Conservation (phyloP, 2,113 vertebrate species). For the Sturnus vulgaris region DNA sequence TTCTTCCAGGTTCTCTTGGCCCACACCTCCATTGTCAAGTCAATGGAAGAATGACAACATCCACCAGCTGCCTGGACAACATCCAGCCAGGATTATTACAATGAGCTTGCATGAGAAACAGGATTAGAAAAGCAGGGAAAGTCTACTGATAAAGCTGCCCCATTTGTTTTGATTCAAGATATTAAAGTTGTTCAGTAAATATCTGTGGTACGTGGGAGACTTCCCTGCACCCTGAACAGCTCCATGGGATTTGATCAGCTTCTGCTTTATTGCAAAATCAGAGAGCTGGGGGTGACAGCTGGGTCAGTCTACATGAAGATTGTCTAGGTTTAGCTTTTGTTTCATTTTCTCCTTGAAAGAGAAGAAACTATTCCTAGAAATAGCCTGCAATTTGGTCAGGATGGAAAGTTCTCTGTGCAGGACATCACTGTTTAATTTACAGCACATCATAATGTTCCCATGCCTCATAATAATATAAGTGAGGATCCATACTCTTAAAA, state of each 20-base stretch:
- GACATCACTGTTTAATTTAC: not conserved
- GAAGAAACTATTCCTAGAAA: not conserved
- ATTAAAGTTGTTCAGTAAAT: not conserved
- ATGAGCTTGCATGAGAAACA: constrained; percentile 41
- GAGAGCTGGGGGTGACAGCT: not conserved
- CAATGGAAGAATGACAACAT: constrained; percentile 58
- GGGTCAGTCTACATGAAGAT: not conserved
- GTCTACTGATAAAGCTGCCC: constrained; percentile 44
- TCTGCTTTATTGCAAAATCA: not conserved
- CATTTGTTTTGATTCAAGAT: constrained; percentile 50
- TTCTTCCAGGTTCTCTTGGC: constrained; percentile 50
- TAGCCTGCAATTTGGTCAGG: rapidly evolving
- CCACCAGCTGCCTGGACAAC: constrained; percentile 60
- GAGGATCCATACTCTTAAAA: not conserved
- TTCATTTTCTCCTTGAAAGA: not conserved
- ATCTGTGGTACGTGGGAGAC: not conserved
- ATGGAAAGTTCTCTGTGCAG: not conserved
- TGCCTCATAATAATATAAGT: not conserved
- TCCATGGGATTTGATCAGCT: not conserved
- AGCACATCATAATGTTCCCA: not conserved
- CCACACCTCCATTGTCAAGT: constrained; percentile 36
- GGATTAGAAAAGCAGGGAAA: constrained; percentile 41
- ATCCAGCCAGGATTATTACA: constrained; percentile 52
- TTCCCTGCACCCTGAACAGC: not conserved
- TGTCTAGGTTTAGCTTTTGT: not conserved